Evolutionary conservation across 2,113 vertebrate species (phyloP).

Genomic region (Axis porcinus): DNA sequence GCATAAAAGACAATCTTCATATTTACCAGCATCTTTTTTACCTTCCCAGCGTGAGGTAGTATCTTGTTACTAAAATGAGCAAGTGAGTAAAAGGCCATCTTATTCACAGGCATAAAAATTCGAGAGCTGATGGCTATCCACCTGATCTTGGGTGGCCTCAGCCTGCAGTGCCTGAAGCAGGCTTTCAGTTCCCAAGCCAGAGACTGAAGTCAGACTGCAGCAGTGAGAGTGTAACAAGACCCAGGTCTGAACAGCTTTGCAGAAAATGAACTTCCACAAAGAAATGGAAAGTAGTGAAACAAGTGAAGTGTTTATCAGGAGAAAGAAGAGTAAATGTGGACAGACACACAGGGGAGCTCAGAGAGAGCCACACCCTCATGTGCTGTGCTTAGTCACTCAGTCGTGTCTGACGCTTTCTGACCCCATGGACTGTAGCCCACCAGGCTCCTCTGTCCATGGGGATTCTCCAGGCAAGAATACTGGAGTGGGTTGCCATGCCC

Average conservation of each 20-base stretch:
- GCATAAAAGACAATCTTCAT: not conserved
- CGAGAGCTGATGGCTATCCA: not conserved
- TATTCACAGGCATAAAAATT: not conserved
- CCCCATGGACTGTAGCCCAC: not conserved
- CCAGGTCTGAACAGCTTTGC: not conserved
- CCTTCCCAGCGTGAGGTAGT: not conserved
- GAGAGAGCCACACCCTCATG: not conserved
- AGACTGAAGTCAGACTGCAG: not conserved
- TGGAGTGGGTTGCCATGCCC: not conserved
- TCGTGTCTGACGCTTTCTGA: not conserved
- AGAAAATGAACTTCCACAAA: not conserved
- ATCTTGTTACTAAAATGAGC: not conserved
- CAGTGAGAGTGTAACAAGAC: not conserved
- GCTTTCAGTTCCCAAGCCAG: not conserved
- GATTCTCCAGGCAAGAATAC: not conserved
- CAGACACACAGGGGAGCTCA: not conserved
- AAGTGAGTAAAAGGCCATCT: not conserved
- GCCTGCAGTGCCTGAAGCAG: not conserved
- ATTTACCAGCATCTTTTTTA: not conserved
- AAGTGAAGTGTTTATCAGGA: not conserved
- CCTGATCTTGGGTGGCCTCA: not conserved
- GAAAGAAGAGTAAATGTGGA: not conserved
- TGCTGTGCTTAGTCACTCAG: not conserved
- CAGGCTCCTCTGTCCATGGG: not conserved
- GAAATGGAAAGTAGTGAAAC: not conserved